Evolutionary conservation across 2,888 invertebrate genomes (phyloP).

Genomic region (Diplazon laetatorius): DNA sequence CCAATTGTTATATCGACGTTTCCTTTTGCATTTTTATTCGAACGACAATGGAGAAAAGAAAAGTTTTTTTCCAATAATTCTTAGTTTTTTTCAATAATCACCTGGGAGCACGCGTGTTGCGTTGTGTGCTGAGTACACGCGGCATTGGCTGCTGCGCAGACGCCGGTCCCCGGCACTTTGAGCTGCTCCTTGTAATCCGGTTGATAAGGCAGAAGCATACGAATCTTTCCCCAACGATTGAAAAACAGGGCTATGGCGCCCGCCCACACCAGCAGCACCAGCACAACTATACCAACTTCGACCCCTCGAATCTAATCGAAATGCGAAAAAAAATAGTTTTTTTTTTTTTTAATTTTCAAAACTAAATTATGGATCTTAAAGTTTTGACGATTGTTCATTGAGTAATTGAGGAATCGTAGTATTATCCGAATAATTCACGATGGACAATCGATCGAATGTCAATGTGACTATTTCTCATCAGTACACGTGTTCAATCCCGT

Average conservation of each 20-base stretch:
- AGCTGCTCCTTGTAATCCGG: constrained; percentile 96
- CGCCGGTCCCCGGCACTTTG: constrained; percentile 90
- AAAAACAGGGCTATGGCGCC: constrained; percentile 95
- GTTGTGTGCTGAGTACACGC: constrained; percentile 85
- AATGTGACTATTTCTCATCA: too few relatives aligned
- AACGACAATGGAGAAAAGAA: too few relatives aligned
- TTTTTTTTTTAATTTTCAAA: too few relatives aligned
- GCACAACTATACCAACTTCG: constrained; percentile 94
- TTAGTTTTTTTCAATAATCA: constrained; percentile 79
- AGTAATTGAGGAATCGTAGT: too few relatives aligned
- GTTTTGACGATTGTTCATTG: not conserved
- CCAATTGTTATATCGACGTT: not conserved
- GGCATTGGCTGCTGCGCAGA: constrained; percentile 85
- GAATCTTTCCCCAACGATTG: constrained; percentile 97
- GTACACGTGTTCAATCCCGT: too few relatives aligned
- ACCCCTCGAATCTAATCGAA: constrained; percentile 92
- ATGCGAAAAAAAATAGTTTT: too few relatives aligned
- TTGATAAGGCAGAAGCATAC: constrained; percentile 95
- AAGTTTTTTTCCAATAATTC: too few relatives aligned
- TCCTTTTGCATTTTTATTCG: too few relatives aligned
- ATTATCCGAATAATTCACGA: too few relatives aligned
- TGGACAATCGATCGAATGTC: too few relatives aligned
- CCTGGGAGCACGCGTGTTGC: constrained; percentile 86
- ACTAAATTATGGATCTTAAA: not conserved
- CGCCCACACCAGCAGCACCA: constrained; percentile 94